Conservation (phyloP, 2,888 invertebrate species). For the Tyria jacobaeae region DNA sequence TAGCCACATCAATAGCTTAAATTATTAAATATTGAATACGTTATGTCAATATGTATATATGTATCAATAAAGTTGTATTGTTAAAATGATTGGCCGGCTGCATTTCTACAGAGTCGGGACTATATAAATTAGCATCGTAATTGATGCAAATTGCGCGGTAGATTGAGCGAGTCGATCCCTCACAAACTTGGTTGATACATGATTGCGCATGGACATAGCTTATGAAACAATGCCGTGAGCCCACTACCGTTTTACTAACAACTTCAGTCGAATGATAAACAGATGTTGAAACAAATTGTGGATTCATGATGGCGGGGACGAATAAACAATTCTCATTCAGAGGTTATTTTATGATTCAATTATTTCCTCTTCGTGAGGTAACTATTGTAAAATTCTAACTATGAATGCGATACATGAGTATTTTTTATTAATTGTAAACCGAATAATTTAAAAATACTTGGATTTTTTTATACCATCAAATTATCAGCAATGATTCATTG, state of each 20-base stretch:
- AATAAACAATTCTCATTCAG: conserved; percentile 24
- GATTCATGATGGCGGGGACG: conserved; percentile 47
- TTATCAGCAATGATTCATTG: background rate
- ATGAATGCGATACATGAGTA: conserved; percentile 25
- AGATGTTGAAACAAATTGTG: conserved; percentile 61
- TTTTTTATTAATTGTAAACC: background rate
- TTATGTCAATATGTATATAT: no score
- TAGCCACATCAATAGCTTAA: no score
- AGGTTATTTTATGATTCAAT: conserved; percentile 27
- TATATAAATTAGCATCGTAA: conserved; percentile 36
- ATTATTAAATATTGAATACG: no score
- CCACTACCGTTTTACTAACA: conserved; percentile 53
- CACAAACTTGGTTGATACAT: conserved; percentile 53
- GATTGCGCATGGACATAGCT: conserved; percentile 55
- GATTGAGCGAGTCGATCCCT: conserved; percentile 51
- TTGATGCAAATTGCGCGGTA: conserved; percentile 36
- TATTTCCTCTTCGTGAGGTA: conserved; percentile 28
- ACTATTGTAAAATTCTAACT: conserved; percentile 32
- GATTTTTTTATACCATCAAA: background rate
- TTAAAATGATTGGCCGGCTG: conserved; percentile 2
- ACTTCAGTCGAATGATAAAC: conserved; percentile 57
- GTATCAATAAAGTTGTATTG: background rate
- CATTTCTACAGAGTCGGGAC: conserved; percentile 17
- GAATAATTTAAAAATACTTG: no score
- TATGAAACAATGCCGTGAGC: conserved; percentile 62